phyloP scores from a whole-genome alignment of 2,888 invertebrate genomes.

The Drosophila acutilabella region DNA sequence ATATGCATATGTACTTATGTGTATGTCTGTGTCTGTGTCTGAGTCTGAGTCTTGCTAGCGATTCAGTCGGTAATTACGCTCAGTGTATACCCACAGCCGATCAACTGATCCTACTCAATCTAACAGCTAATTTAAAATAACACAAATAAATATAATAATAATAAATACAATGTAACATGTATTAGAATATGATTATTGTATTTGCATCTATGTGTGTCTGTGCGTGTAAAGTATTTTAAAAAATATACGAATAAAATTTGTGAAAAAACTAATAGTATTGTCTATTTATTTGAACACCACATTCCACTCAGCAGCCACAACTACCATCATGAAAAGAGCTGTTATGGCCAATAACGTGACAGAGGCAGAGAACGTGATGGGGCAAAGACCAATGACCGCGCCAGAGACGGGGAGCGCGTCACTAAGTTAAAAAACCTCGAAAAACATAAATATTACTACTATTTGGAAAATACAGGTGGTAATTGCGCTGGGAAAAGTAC shows the following conservation, averaged over 20 bases:
- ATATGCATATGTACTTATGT: neutral
- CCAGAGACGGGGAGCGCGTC: too few species aligned
- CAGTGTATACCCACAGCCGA: constrained; percentile 12
- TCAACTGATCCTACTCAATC: constrained; percentile 1
- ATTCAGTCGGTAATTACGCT: constrained; percentile 13
- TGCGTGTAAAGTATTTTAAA: constrained; percentile 72
- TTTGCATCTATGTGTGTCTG: constrained; percentile 70
- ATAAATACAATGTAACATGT: constrained; percentile 44
- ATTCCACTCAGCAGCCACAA: too few species aligned
- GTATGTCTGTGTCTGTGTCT: neutral
- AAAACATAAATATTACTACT: too few species aligned
- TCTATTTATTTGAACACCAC: too few species aligned
- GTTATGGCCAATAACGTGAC: too few species aligned
- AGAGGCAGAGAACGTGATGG: too few species aligned
- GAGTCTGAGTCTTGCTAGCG: constrained; percentile 1
- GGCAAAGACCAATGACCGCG: too few species aligned
- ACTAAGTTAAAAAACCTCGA: too few species aligned
- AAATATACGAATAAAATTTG: constrained; percentile 58
- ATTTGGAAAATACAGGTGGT: too few species aligned
- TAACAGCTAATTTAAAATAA: neutral
- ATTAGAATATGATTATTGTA: constrained; percentile 56
- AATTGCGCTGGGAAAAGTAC: too few species aligned
- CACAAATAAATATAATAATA: constrained; percentile 15
- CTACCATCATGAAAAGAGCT: too few species aligned
- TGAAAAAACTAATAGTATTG: constrained; percentile 18